A percentile compares a stretch with the other conserved stretches of the same genome.
Evolutionary conservation across 30 jellyfish, hydroid and myxozoan genomes (phyloP).

Genomic region (Hydractinia echinata): DNA sequence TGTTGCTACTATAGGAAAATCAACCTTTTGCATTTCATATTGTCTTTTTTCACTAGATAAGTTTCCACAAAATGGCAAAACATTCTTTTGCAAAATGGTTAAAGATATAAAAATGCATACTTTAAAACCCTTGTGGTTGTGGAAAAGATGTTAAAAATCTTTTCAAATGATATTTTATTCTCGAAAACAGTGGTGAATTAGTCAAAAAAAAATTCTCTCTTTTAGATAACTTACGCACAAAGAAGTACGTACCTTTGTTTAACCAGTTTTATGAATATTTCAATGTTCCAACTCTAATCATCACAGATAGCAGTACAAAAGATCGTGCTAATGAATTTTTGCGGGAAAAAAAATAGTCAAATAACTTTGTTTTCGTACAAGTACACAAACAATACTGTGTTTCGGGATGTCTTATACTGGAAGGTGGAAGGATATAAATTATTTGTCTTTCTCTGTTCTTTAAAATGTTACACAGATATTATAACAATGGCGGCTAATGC

Average conservation of each 20-base stretch:
- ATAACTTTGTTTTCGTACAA: neutral
- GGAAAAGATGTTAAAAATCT: too few species aligned
- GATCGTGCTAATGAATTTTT: neutral
- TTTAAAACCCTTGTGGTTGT: too few species aligned
- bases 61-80: too few species aligned
- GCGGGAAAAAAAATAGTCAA: neutral
- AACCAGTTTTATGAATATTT: neutral
- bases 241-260: neutral
- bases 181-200: too few species aligned
- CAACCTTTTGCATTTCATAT: too few species aligned
- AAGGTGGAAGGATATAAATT: neutral
- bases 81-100: too few species aligned
- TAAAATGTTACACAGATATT: neutral
- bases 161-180: too few species aligned
- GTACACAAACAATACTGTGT: neutral
- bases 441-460: conserved; percentile 1
- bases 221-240: too few species aligned
- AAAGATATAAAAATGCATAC: too few species aligned
- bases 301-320: neutral
- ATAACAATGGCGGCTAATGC: neutral
- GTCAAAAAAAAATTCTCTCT: too few species aligned
- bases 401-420: neutral
- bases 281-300: neutral
- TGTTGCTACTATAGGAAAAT: too few species aligned
- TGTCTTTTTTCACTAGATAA: too few species aligned